Evolutionary conservation across 2,888 invertebrate genomes (phyloP), one percentile per base, ranked within the genome.

Genomic region (Balanococcus diminutus): DNA sequence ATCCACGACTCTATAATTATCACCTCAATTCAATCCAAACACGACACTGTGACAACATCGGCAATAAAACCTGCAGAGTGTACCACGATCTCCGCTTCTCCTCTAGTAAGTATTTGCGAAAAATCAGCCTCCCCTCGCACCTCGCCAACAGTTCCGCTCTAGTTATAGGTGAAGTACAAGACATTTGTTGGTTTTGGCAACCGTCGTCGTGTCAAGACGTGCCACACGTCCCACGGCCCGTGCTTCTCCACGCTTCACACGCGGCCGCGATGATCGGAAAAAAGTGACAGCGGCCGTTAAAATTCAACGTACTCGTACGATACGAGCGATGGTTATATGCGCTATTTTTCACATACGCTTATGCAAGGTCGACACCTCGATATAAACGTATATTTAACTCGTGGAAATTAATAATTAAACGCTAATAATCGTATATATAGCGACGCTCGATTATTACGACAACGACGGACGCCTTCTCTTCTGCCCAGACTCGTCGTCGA

Each of bases 351-450:
- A n/a, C 72, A n/a, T 72, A 61, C 72, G 72, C 72, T 3, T 46
- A 46, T 16, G 31, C 72, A 72, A 72, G 72, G 72, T 72, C 72
- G 32, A 72, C 31, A 72, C 72, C 72, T 72, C 72, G 72, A 31
- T 32, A 32, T 28, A 72, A 31, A 72, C 72, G 72, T 32, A 32
- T 72, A 46, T 46, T 46, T 72, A 14, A 61, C 72, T 28, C 72
- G 72, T 32, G 72, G 32, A 61, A 72, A 72, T 72, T 32, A 72
- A 72, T 72, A 72, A 72, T 72, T 72, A 72, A 72, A 72, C 72
- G 32, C 72, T 72, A 72, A 72, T 72, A 72, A 72, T 72, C 31
- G 72, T 46, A 46, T 42, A 42, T 36, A 36, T 28, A 28, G 28
- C 25, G 67, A 28, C n/a, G 46, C 67, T n/a, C n/a, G n/a, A n/a